Evolutionary conservation across 2,113 vertebrate species (phyloP).

Genomic region (Sterrhoptilus dennistouni): DNA sequence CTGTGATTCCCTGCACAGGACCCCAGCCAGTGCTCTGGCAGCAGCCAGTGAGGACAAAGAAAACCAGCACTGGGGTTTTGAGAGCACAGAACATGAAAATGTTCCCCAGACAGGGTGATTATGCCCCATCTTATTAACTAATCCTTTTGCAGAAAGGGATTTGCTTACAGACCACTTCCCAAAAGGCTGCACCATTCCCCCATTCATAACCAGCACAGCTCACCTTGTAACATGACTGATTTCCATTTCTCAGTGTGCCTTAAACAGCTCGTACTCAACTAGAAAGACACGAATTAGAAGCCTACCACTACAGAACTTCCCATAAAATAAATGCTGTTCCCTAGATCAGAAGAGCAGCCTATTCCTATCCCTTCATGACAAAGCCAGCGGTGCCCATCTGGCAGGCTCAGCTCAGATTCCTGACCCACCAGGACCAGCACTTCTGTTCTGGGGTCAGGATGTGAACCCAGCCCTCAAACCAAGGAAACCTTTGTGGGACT

Average conservation of each 20-base stretch:
- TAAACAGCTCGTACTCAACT: neutral
- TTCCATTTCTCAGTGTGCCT: neutral
- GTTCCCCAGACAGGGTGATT: neutral
- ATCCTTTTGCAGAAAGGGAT: conserved; percentile 49
- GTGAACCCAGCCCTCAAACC: rapidly evolving
- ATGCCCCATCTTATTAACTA: conserved; percentile 62
- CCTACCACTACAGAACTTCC: neutral
- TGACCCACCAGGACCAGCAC: neutral
- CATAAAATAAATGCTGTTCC: neutral
- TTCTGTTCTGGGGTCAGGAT: neutral
- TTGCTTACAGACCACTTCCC: conserved; percentile 34
- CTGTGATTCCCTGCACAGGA: neutral
- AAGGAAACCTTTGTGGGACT: neutral
- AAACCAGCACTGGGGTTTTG: neutral
- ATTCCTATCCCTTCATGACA: neutral
- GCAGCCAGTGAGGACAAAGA: neutral
- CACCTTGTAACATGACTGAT: neutral
- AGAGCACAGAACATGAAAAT: neutral
- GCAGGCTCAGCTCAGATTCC: neutral
- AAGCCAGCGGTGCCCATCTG: neutral
- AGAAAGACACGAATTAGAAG: neutral
- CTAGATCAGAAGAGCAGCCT: neutral
- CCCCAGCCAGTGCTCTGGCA: neutral
- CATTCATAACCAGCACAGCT: neutral
- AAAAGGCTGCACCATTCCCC: neutral